Base-by-base conservation (phyloP, 2,113 vertebrate genomes). In the Gallinago paraguaiae region DNA sequence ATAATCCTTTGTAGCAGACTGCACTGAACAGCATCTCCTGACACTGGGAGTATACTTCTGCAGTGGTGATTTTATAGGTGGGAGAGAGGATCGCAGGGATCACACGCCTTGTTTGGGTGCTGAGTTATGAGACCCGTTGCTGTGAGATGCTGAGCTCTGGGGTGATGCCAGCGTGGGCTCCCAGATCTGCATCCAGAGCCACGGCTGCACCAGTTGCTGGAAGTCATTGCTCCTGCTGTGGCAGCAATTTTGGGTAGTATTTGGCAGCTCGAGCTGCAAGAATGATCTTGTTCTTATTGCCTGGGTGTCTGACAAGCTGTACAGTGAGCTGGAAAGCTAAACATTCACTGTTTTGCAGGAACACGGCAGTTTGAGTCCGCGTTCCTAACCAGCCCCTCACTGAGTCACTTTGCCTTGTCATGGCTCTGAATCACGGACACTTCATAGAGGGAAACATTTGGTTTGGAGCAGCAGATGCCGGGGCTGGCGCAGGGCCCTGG, bases 401-500 rank as follows among this genome's bases (percentile, higher is more conserved):
- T 96, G 96, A 95, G 57, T 93, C 86, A 88, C 77, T 83, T 48
- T 76, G 88, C 74, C 70, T 75, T 63, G 54, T 81, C 77, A 88
- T 1, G 17, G 76, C 61, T 79, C 77, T 91, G 93, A 95, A 25
- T 94, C 95, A 90, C 56, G 65, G 88, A n/a, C 13, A 7, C 78
- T 50, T 69, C 6, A 45, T 9, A 74, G 88, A 75, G 41, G 69
- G 68, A 53, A 80, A 71, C 1, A 3, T 28, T 27, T 31, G 50
- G 48, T 63, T 46, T 25, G 20, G 39, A 30, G 57, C 54, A 76
- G 6, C 37, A 80, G 50, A 46, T 54, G n/a, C 53, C 46, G 53
- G 59, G 17, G 30, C 50, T 85, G 39, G 10, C 1, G 4, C 51
- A 50, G 50, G 33, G 51, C 10, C n/a, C 80, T 75, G 56, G 2